A percentile compares a stretch with the other conserved stretches of the same genome.
Evolutionary conservation across 2,797 vertebrate species (phyloP).

Genomic region (Pelodytes ibericus): DNA sequence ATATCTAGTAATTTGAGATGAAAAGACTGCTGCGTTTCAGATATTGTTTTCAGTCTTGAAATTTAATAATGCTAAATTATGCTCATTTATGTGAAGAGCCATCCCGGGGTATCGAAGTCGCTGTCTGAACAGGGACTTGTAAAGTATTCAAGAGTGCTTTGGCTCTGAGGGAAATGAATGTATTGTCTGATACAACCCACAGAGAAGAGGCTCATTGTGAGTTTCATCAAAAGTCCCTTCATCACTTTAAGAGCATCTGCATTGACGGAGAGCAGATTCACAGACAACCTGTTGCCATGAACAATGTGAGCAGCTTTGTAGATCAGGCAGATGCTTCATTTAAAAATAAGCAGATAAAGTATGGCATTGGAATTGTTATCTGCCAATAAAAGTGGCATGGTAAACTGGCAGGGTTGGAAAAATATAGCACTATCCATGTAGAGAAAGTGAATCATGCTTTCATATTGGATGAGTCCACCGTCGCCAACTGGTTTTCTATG

Average conservation of each 20-base stretch:
- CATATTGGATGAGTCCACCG: no score
- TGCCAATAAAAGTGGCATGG: no score
- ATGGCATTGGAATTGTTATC: no score
- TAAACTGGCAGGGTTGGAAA: no score
- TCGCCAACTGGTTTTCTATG: no score
- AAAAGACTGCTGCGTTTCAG: conserved; percentile 34
- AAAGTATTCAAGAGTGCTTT: conserved; percentile 48
- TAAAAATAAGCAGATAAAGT: no score
- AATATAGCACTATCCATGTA: no score
- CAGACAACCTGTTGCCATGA: not conserved
- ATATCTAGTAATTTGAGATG: conserved; percentile 32
- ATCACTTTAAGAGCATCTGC: conserved; percentile 5
- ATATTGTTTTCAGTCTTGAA: conserved; percentile 33
- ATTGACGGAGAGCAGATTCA: not conserved
- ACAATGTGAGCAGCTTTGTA: not conserved
- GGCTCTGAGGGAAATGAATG: conserved; percentile 25
- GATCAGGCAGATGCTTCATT: no score
- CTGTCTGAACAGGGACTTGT: conserved; percentile 42
- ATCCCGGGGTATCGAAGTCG: conserved; percentile 32
- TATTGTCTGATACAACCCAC: conserved; percentile 9
- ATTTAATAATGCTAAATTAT: conserved; percentile 53
- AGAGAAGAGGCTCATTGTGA: conserved; percentile 5
- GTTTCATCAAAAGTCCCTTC: not conserved
- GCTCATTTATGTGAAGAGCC: conserved; percentile 52
- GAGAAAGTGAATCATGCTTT: no score